phyloP scores from a whole-genome alignment of 2,797 vertebrate genomes.

The Morelia viridis region DNA sequence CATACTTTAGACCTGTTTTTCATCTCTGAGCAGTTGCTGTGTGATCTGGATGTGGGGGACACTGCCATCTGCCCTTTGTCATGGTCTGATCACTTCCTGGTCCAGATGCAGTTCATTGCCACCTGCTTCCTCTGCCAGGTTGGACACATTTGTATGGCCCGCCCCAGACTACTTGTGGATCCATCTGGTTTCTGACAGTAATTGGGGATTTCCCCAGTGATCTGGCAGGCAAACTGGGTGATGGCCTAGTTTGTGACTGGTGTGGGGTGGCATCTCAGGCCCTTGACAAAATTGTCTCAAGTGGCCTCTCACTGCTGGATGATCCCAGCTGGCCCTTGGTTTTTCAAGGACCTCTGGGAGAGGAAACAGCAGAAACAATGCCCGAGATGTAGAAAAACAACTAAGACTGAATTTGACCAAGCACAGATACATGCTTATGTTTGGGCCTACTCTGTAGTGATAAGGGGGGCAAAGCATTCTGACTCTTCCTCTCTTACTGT shows the following conservation, averaged over 20 bases:
- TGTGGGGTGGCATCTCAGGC: background rate
- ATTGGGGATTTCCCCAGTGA: background rate
- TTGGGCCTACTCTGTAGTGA: background rate
- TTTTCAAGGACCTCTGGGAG: background rate
- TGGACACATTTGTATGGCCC: background rate
- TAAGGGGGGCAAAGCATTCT: background rate
- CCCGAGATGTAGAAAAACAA: background rate
- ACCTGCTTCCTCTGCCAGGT: background rate
- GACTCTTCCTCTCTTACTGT: background rate
- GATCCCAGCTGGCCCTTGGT: background rate
- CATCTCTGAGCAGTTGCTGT: background rate
- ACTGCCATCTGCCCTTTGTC: background rate
- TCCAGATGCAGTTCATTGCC: background rate
- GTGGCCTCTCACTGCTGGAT: background rate
- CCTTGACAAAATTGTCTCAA: background rate
- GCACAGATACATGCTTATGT: background rate
- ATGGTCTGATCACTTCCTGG: background rate
- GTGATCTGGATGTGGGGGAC: background rate
- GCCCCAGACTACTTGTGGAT: background rate
- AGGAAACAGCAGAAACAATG: background rate
- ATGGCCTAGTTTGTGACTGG: background rate
- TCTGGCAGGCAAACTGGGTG: background rate
- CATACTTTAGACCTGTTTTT: background rate
- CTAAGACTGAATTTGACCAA: background rate
- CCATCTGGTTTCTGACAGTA: background rate